Percentiles rank a stretch among this genome's conserved stretches.
phyloP scores from a whole-genome alignment of 2,888 invertebrate genomes.

The Strigamia crassipes region DNA sequence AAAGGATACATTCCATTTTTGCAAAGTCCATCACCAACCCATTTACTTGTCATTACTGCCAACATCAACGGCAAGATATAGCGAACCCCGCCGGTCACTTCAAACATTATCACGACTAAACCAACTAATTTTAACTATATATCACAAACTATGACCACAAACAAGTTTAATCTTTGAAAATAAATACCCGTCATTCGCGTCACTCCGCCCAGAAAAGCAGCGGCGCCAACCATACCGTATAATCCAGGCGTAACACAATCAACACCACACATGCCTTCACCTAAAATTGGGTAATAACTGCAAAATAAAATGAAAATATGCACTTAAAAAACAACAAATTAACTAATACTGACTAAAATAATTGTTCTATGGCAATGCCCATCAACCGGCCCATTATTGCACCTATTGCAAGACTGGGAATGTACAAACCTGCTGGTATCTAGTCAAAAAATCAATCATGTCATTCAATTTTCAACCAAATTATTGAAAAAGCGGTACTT shows the following conservation, averaged over 20 bases:
- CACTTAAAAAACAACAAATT: not conserved
- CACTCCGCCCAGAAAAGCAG: constrained; percentile 94
- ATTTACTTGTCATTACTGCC: constrained; percentile 99
- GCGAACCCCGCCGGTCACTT: constrained; percentile 94
- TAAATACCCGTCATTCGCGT: constrained; percentile 81
- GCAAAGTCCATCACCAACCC: constrained; percentile 97
- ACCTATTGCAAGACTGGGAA: constrained; percentile 52
- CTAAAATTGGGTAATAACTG: constrained; percentile 14
- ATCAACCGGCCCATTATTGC: constrained; percentile 52
- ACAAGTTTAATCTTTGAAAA: not conserved
- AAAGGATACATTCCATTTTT: constrained; percentile 74
- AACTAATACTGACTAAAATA: constrained; percentile 49
- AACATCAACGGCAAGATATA: constrained; percentile 99
- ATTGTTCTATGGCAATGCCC: constrained; percentile 53
- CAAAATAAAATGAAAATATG: not conserved
- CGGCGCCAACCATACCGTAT: constrained; percentile 99
- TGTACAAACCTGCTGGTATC: constrained; percentile 53
- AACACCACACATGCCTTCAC: constrained; percentile 76
- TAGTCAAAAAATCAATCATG: not conserved
- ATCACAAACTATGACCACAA: not conserved
- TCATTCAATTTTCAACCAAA: not conserved
- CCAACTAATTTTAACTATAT: constrained; percentile 69
- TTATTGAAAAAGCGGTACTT: constrained; percentile 2
- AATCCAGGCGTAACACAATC: constrained; percentile 97
- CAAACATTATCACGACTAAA: constrained; percentile 97